These are phyloP conservation scores for Spatulosminthurus flaviceps DNA, from an alignment of 2,888 invertebrate genomes.

Conservation along the genomic window DNA sequence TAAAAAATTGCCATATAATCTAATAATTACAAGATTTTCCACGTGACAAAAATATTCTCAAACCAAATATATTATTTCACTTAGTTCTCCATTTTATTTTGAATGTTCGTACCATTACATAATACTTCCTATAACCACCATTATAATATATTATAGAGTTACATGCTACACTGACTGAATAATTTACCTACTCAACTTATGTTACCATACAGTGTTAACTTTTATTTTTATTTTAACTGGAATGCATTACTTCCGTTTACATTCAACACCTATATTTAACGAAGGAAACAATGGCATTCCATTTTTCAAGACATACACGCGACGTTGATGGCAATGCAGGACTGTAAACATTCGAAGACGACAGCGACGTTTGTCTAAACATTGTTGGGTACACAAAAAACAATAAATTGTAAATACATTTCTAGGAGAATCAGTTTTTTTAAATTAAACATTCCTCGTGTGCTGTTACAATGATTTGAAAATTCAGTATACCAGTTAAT, in stretches of 20 bases:
- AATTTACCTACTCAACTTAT: conserved; percentile 1
- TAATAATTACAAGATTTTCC: too few relatives aligned
- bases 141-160: not conserved
- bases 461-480: too few relatives aligned
- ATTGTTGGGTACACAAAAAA: too few relatives aligned
- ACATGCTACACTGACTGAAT: conserved; percentile 5
- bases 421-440: too few relatives aligned
- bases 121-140: conserved; percentile 14
- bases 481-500: too few relatives aligned
- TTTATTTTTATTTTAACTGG: not conserved
- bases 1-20: too few relatives aligned
- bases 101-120: conserved; percentile 13
- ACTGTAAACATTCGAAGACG: not conserved
- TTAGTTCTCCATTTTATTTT: conserved; percentile 11
- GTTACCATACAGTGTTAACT: not conserved
- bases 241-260: conserved; percentile 13
- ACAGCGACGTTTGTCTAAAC: not conserved
- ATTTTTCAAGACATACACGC: not conserved
- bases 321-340: not conserved
- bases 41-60: too few relatives aligned
- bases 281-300: not conserved
- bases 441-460: too few relatives aligned
- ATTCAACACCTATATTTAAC: not conserved
- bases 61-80: not conserved
- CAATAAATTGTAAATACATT: too few relatives aligned